Percentiles rank a stretch among this genome's conserved stretches.
Evolutionary conservation across 30 jellyfish, hydroid and myxozoan genomes (phyloP).

Genomic region (Pelagia noctiluca): DNA sequence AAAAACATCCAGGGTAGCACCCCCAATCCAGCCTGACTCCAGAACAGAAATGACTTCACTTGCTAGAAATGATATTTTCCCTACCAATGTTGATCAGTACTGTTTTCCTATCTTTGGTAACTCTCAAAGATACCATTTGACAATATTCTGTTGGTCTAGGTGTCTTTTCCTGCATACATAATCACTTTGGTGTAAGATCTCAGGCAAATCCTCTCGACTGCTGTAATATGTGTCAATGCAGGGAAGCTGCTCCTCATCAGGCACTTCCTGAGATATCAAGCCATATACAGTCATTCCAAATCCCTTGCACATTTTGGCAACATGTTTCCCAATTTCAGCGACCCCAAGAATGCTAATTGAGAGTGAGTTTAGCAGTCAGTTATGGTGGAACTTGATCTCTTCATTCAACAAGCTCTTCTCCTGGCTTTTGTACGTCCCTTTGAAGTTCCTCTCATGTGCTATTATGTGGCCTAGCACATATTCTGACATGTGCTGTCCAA

Average conservation of each 20-base stretch:
- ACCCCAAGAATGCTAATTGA: conserved; percentile 79
- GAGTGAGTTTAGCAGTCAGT: conserved; percentile 58
- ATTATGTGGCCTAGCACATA: conserved; percentile 93
- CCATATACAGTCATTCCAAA: conserved; percentile 95
- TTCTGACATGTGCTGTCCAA: conserved; percentile 82
- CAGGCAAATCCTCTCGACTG: conserved; percentile 55
- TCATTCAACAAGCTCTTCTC: conserved; percentile 47
- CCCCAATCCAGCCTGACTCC: conserved; percentile 65
- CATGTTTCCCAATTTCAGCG: conserved; percentile 80
- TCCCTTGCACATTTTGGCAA: conserved; percentile 72
- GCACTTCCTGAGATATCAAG: conserved; percentile 40
- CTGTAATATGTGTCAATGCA: conserved; percentile 56
- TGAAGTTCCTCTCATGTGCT: conserved; percentile 68
- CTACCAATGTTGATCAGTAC: conserved; percentile 88
- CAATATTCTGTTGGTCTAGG: conserved; percentile 56
- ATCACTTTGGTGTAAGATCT: conserved; percentile 63
- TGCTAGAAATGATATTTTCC: conserved; percentile 74
- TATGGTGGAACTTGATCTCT: background rate
- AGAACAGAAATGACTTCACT: conserved; percentile 71
- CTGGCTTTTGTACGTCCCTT: conserved; percentile 40
- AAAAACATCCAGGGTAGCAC: conserved; percentile 91
- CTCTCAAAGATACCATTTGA: conserved; percentile 59
- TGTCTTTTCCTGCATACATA: conserved; percentile 76
- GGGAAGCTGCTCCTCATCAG: conserved; percentile 1
- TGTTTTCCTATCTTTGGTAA: conserved; percentile 73